These are phyloP conservation scores for Slavum lentiscoides DNA, from an alignment of 2,888 invertebrate genomes.

Conservation along the genomic window DNA sequence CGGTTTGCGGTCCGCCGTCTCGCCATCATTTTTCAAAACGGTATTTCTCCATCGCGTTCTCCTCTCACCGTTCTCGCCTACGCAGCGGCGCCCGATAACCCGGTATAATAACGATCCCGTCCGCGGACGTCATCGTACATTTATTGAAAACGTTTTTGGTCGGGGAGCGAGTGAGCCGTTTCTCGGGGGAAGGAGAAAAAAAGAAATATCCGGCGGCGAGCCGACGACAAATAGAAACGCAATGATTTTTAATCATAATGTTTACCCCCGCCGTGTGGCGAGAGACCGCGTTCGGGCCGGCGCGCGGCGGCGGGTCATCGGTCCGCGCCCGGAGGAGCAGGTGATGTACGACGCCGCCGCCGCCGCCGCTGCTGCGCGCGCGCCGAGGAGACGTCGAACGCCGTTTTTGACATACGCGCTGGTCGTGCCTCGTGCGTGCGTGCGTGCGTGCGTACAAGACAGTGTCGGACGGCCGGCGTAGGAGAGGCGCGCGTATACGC, in stretches of 20 bases:
- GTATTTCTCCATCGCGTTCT: background rate
- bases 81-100: background rate
- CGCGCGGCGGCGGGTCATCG: constrained; percentile 6
- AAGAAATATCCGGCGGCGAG: constrained; percentile 50
- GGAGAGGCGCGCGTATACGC: too few species aligned
- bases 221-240: constrained; percentile 52
- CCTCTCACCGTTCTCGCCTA: background rate
- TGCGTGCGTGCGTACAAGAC: background rate
- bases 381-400: constrained; percentile 44
- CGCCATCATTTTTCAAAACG: constrained; percentile 41
- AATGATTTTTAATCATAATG: constrained; percentile 53
- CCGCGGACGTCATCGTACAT: background rate
- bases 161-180: too few species aligned
- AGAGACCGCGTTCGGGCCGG: too few species aligned
- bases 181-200: background rate
- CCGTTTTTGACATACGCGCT: constrained; percentile 44
- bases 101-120: background rate
- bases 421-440: background rate
- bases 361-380: background rate
- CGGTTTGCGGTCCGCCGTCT: constrained; percentile 23
- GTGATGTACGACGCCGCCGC: constrained; percentile 32
- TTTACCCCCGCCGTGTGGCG: background rate
- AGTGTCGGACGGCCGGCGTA: background rate
- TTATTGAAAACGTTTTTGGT: constrained; percentile 40
- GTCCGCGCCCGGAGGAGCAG: constrained; percentile 3